Evolutionary conservation across 2,113 vertebrate genomes (phyloP), one percentile per base, ranked within the genome.

Genomic region (Erpornis zantholeuca): DNA sequence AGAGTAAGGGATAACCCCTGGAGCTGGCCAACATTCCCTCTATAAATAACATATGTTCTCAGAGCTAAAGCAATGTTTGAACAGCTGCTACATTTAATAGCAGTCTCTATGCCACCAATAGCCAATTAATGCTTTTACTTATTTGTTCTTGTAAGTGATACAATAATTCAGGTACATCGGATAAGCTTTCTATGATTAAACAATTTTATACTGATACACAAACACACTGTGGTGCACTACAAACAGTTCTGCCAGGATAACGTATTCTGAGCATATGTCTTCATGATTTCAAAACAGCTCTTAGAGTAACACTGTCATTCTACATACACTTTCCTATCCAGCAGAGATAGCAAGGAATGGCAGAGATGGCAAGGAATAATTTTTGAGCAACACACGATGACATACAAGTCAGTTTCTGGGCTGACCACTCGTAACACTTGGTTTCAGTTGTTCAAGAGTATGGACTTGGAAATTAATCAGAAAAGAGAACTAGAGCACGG

Each of bases 11-110:
- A 94, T 90, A 95, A 95, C 84, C 95, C 89, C 75, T 80, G 57
- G 75, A 85, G 91, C 65, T 87, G 86, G 94, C 94, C 94, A 97
- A 89, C 93, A 81, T 79, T 96, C 86, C 54, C 75, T 87, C 88
- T 97, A 97, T 88, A 96, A 97, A 96, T 96, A 97, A 79, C 65
- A 1, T 77, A 84, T 80, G 90, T 87, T 82, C 92, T 96, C 94
- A 96, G 81, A 85, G 80, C 83, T 65, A 86, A 72, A 84, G 78
- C 68, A 93, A 69, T 80, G 78, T 71, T 90, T 65, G 63, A 94
- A 92, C 90, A 95, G 96, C 94, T 93, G 94, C 86, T 93, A 66
- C 49, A 79, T 78, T 94, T 76, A 92, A 93, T 7, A 18, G 65
- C 75, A 82, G 66, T 45, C 61, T 91, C 82, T 47, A 33, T 35